Evolutionary conservation across 92 coral and sea anemone species (phyloP).

Genomic region (Nematostella vectensis): DNA sequence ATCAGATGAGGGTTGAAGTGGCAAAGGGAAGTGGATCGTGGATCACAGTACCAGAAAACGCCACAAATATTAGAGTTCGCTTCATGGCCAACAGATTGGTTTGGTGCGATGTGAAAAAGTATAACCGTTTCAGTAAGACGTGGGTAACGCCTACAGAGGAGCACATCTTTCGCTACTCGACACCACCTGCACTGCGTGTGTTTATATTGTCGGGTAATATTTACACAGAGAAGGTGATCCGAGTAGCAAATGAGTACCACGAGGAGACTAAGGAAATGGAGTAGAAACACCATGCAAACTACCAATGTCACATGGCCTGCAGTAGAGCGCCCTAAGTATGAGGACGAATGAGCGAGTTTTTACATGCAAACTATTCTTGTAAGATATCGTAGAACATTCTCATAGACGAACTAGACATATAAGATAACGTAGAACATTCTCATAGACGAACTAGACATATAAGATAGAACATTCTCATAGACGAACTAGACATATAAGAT

Average conservation of each 20-base stretch:
- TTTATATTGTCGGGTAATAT: not conserved
- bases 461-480: no score
- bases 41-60: slow-evolving; percentile 11
- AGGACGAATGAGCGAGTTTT: no score
- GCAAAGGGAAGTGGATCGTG: slow-evolving; percentile 15
- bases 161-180: not conserved
- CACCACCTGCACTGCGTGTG: not conserved
- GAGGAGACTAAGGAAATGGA: not conserved
- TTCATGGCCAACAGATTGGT: not conserved
- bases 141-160: not conserved
- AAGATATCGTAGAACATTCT: no score
- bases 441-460: no score
- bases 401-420: no score
- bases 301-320: no score
- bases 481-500: no score
- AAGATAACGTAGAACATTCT: no score
- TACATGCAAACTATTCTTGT: no score
- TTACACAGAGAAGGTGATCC: not conserved
- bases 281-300: no score
- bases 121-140: not conserved
- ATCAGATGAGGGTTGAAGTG: slow-evolving; percentile 1
- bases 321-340: no score
- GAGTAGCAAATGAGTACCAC: not conserved
- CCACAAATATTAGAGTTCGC: not conserved
- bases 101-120: not conserved